Conservation (phyloP, 1,140 invertebrate species). For the Orius insidiosus region DNA sequence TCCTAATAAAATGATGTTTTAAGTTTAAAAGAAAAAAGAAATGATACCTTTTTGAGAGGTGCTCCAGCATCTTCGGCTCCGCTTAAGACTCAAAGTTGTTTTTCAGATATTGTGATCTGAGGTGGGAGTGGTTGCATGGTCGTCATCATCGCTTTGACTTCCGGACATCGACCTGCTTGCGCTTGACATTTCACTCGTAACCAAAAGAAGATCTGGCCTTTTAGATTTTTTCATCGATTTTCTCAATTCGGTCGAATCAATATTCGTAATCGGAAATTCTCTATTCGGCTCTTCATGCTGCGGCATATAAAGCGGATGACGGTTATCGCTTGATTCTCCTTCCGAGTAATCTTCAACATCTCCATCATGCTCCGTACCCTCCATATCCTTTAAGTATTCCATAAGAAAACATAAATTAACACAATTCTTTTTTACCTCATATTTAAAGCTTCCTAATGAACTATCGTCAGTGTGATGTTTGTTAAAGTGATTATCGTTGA, state of each 20-base stretch:
- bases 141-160: constrained; percentile 59
- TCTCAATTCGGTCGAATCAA: constrained; percentile 65
- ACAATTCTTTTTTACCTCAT: constrained; percentile 33
- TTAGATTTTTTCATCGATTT: constrained; percentile 56
- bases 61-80: constrained; percentile 34
- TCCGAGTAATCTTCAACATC: constrained; percentile 75
- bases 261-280: constrained; percentile 71
- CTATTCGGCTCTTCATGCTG: constrained; percentile 22
- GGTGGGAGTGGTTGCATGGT: constrained; percentile 48
- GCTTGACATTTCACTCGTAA: constrained; percentile 16
- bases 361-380: constrained; percentile 67
- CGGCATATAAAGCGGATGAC: constrained; percentile 22
- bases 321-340: constrained; percentile 36
- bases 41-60: constrained; percentile 13
- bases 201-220: constrained; percentile 29
- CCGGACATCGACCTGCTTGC: constrained; percentile 37
- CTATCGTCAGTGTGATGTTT: constrained; percentile 51
- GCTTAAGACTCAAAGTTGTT: constrained; percentile 60
- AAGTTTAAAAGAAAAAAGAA: neutral
- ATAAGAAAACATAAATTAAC: neutral
- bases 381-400: constrained; percentile 35
- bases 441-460: constrained; percentile 49
- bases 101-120: constrained; percentile 48
- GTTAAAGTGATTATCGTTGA: constrained; percentile 27
- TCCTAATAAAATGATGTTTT: constrained; percentile 14